Evolutionary conservation across 2,113 vertebrate genomes (phyloP).

Genomic region (Phylloscopus trochiloides): DNA sequence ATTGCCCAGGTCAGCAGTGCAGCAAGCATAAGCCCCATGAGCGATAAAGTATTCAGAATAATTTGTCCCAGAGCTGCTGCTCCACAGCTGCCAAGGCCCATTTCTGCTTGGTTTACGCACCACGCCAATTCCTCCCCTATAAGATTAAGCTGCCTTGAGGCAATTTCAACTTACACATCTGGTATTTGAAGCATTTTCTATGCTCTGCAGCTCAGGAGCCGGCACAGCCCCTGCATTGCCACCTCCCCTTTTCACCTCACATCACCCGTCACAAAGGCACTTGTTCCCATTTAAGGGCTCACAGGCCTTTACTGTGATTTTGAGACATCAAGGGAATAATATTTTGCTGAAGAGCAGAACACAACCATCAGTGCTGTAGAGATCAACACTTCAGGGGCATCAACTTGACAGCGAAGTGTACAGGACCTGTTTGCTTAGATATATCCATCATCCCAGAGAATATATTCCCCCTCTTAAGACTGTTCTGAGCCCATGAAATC

Average conservation of each 20-base stretch:
- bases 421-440: neutral
- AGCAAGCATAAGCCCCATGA: neutral
- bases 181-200: slow-evolving; percentile 20
- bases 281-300: neutral
- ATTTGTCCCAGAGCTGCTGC: slow-evolving; percentile 6
- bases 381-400: neutral
- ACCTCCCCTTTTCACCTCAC: neutral
- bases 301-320: neutral
- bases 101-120: slow-evolving; percentile 61
- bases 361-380: neutral
- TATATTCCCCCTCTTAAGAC: neutral
- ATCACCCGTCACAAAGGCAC: neutral
- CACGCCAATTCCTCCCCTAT: slow-evolving; percentile 1
- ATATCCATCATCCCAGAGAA: neutral
- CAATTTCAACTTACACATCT: neutral
- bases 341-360: neutral
- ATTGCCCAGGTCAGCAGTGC: neutral
- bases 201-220: neutral
- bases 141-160: slow-evolving; percentile 48
- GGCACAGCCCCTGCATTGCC: neutral
- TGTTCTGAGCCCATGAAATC: neutral
- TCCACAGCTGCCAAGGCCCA: slow-evolving; percentile 20
- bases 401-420: neutral
- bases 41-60: slow-evolving; percentile 38
- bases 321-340: neutral